Evolutionary conservation across 2,888 invertebrate genomes (phyloP), one percentile per base, ranked within the genome.

Genomic region (Electrophaes corylata): DNA sequence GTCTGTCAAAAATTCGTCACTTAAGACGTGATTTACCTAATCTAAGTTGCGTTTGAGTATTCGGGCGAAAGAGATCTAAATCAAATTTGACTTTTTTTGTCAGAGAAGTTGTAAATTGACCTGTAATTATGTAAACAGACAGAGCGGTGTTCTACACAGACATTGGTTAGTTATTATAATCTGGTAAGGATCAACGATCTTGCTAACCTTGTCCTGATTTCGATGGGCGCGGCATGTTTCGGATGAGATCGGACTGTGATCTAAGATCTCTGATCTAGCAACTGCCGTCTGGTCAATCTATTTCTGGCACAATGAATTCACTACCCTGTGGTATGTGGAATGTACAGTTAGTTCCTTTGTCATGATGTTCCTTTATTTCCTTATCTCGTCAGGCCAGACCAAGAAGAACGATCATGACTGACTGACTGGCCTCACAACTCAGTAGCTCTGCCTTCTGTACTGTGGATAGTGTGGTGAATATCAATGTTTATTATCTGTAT

Each of bases 161-260:
- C 37, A 6, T 37, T 16, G 2, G 37, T 47, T 16, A 33, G 33
- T 33, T 19, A 31, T 45, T 33, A 19, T 46, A 19, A 33, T 46
- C n/a, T 33, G 19, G 33, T 18, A 33, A 46, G 12, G 46, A 33
- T 33, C 45, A 45, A 33, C n/a, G 19, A 33, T 46, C 31, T 37
- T 12, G 44, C 6, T 12, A 46, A 46, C 46, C 46, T 46, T 33
- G 46, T 20, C 12, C 46, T 12, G 11, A 35, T 14, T 35, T 4
- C 35, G 12, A 3, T 10, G 26, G 47, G 37, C 37, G 37, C 39
- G 37, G 23, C 47, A 37, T 19, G 47, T 37, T 23, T 39, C 18
- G 46, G 46, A 20, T 35, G 23, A 5, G 12, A 35, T 20, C 10
- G 16, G 11, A 18, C 26, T 39, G 20, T 47, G 46, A 47, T 37